These are phyloP conservation scores for Tetanocera ferruginea DNA, from an alignment of 2,888 invertebrate genomes.

Conservation along the genomic window DNA sequence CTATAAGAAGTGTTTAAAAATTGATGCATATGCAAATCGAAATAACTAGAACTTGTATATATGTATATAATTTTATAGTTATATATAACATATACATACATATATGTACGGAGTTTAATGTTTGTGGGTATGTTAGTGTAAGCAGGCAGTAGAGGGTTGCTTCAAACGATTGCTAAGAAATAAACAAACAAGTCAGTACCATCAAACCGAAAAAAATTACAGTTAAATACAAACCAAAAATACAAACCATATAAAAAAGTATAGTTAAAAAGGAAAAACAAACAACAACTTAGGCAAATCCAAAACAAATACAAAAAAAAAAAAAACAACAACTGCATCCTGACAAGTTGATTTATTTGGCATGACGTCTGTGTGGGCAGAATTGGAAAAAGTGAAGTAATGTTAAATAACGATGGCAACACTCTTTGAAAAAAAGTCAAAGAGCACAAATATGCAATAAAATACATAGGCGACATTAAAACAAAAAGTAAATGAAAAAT, in stretches of 20 bases:
- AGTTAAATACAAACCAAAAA: not conserved
- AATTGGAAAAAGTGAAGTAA: not conserved
- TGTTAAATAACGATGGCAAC: not conserved
- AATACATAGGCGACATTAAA: not conserved
- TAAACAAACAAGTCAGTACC: slow-evolving; percentile 31
- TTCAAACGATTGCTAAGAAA: slow-evolving; percentile 36
- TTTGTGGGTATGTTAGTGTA: slow-evolving; percentile 38
- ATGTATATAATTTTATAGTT: slow-evolving; percentile 7
- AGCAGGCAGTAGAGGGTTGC: slow-evolving; percentile 20
- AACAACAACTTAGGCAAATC: slow-evolving; percentile 35
- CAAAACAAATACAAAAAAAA: slow-evolving; percentile 15
- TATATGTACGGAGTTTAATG: slow-evolving; percentile 23
- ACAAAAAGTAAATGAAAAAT: not conserved
- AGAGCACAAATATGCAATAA: not conserved
- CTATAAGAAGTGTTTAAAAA: not conserved
- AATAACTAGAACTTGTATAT: slow-evolving; percentile 1
- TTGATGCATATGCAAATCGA: slow-evolving; percentile 47
- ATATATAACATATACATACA: slow-evolving; percentile 11
- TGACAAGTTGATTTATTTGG: slow-evolving; percentile 29
- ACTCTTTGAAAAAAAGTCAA: not conserved
- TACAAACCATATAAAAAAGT: not conserved
- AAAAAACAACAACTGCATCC: slow-evolving; percentile 4
- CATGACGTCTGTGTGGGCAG: not conserved
- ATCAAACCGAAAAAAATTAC: not conserved
- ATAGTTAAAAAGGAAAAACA: not conserved